phyloP scores from a whole-genome alignment of 2,888 invertebrate species.

The Trichopria drosophilae region DNA sequence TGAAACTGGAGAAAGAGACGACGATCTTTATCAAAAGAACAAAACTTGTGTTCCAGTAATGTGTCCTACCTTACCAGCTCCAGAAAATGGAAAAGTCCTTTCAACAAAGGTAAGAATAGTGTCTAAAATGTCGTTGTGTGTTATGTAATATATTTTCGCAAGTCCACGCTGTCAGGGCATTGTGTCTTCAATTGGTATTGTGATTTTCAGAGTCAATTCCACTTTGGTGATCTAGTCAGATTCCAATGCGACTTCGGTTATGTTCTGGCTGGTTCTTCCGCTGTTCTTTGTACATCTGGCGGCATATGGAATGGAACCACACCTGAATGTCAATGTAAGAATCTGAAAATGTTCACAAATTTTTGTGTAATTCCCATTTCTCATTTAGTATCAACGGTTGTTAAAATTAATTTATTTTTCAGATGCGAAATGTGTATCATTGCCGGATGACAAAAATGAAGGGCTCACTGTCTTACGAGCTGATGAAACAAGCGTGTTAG shows the following conservation, averaged over 20 bases:
- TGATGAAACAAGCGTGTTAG: conserved; percentile 80
- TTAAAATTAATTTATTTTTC: conserved; percentile 36
- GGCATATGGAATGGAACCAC: conserved; percentile 93
- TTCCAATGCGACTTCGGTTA: conserved; percentile 96
- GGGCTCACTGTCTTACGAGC: conserved; percentile 77
- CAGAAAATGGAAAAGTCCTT: conserved; percentile 83
- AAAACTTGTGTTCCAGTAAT: conserved; percentile 94
- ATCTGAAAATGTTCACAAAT: background rate
- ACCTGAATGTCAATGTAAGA: conserved; percentile 91
- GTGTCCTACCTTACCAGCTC: conserved; percentile 77
- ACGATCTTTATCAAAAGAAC: conserved; percentile 85
- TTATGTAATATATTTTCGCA: background rate
- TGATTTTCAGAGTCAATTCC: conserved; percentile 66
- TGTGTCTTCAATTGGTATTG: conserved; percentile 6
- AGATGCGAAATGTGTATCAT: conserved; percentile 88
- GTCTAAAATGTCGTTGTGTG: no score
- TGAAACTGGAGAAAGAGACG: conserved; percentile 86
- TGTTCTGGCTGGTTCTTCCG: conserved; percentile 84
- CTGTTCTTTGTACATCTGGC: conserved; percentile 82
- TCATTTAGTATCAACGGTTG: background rate
- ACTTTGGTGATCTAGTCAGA: conserved; percentile 85
- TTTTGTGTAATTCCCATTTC: conserved; percentile 3
- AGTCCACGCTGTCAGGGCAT: no score
- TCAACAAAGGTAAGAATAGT: conserved; percentile 70
- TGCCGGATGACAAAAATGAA: conserved; percentile 87